Percentiles rank a stretch among this genome's conserved stretches.
Evolutionary conservation across 2,113 vertebrate species (phyloP).

Genomic region (Dendropsophus ebraccatus): DNA sequence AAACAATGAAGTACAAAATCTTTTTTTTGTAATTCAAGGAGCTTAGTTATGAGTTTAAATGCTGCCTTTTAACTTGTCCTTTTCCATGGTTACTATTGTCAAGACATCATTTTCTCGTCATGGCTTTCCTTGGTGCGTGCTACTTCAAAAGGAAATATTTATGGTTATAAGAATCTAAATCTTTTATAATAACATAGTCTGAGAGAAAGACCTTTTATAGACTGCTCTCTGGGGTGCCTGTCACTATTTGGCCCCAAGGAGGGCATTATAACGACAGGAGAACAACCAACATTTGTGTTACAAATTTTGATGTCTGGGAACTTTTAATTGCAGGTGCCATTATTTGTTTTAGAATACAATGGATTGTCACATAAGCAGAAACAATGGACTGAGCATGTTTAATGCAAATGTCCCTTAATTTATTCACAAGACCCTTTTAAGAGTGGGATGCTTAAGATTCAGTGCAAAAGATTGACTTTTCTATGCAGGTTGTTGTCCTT

Average conservation of each 20-base stretch:
- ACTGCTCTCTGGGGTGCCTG: slow-evolving; percentile 63
- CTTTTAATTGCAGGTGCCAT: slow-evolving; percentile 8
- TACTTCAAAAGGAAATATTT: slow-evolving; percentile 69
- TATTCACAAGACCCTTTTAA: not conserved
- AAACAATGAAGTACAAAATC: slow-evolving; percentile 35
- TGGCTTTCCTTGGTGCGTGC: slow-evolving; percentile 40
- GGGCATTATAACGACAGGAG: slow-evolving; percentile 62
- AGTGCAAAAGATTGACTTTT: not conserved
- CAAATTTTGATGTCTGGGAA: slow-evolving; percentile 38
- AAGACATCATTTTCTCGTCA: slow-evolving; percentile 61
- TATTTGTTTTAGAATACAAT: slow-evolving; percentile 21
- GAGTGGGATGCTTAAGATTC: not conserved
- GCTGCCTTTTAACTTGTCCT: slow-evolving; percentile 64
- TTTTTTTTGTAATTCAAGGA: slow-evolving; percentile 48
- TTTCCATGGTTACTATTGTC: slow-evolving; percentile 66
- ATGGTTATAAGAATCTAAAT: slow-evolving; percentile 66
- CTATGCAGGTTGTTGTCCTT: not conserved
- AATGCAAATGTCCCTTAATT: not conserved
- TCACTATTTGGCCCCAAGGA: slow-evolving; percentile 48
- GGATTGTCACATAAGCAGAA: slow-evolving; percentile 6
- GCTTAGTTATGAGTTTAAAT: slow-evolving; percentile 60
- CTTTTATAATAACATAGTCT: slow-evolving; percentile 61
- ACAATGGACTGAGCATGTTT: slow-evolving; percentile 8
- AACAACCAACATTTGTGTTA: slow-evolving; percentile 58
- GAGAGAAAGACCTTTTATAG: slow-evolving; percentile 64